These are phyloP conservation scores for Andrena cerasifolii DNA, from an alignment of 1,140 invertebrate genomes.

Conservation along the genomic window DNA sequence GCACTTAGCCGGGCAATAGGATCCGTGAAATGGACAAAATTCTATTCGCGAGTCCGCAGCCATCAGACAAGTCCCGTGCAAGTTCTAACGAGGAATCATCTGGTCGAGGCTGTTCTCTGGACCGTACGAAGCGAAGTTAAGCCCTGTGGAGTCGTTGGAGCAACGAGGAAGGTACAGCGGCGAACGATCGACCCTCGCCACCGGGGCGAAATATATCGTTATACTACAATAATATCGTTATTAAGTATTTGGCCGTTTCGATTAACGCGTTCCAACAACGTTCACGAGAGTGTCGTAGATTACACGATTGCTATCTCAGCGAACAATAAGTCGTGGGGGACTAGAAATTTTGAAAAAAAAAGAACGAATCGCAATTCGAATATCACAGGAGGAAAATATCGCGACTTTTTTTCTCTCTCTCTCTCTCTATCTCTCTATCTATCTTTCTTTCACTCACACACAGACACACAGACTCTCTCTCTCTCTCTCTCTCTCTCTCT, in stretches of 20 bases:
- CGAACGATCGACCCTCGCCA: conserved; percentile 56
- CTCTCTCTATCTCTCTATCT: not conserved
- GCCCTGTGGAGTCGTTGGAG: not conserved
- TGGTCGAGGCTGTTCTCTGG: not conserved
- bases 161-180: too few species aligned
- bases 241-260: conserved; percentile 79
- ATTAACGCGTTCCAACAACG: conserved; percentile 64
- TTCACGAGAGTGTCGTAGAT: conserved; percentile 48
- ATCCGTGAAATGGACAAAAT: too few species aligned
- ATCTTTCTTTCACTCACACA: too few species aligned
- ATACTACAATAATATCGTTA: conserved; percentile 61
- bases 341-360: conserved; percentile 73
- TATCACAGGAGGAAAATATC: conserved; percentile 60
- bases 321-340: conserved; percentile 66
- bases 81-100: not conserved
- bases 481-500: not conserved
- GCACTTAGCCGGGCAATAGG: too few species aligned
- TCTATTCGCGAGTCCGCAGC: too few species aligned
- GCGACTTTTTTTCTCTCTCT: conserved; percentile 14
- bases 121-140: not conserved
- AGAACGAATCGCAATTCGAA: conserved; percentile 40
- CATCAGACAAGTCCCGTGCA: not conserved
- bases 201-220: conserved; percentile 54
- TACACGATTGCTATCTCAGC: conserved; percentile 45
- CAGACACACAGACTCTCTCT: too few species aligned